These are phyloP conservation scores for Ceratothoa steindachneri DNA, from an alignment of 2,888 invertebrate species.

Conservation along the genomic window DNA sequence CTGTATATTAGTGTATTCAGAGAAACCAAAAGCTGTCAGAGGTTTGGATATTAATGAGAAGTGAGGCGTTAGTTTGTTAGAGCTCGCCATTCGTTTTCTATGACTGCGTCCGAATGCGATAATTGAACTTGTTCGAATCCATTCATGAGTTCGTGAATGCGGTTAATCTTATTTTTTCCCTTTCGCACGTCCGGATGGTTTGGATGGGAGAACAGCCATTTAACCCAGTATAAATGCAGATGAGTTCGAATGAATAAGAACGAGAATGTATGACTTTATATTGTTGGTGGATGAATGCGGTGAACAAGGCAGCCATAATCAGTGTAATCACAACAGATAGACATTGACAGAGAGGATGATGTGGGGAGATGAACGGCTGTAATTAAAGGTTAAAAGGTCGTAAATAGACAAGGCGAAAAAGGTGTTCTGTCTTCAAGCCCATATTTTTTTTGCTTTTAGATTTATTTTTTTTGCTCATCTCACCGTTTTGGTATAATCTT, in stretches of 20 bases:
- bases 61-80: background rate
- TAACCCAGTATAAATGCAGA: background rate
- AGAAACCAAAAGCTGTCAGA: background rate
- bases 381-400: constrained; percentile 11
- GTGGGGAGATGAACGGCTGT: background rate
- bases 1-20: constrained; percentile 1
- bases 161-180: background rate
- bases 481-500: too few relatives aligned
- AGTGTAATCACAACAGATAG: constrained; percentile 10
- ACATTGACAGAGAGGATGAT: constrained; percentile 9
- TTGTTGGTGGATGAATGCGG: background rate
- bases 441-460: too few relatives aligned
- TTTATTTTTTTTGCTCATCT: too few relatives aligned
- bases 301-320: constrained; percentile 7
- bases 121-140: background rate
- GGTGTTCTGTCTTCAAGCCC: too few relatives aligned
- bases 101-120: background rate
- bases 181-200: background rate
- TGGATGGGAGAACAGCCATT: background rate
- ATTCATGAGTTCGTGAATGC: background rate
- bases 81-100: background rate
- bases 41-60: constrained; percentile 3
- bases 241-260: background rate
- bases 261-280: background rate
- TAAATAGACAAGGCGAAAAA: background rate